Percentiles rank a stretch among this genome's conserved stretches.
Conservation (phyloP, 2,797 vertebrate species). For the Prionace glauca region DNA sequence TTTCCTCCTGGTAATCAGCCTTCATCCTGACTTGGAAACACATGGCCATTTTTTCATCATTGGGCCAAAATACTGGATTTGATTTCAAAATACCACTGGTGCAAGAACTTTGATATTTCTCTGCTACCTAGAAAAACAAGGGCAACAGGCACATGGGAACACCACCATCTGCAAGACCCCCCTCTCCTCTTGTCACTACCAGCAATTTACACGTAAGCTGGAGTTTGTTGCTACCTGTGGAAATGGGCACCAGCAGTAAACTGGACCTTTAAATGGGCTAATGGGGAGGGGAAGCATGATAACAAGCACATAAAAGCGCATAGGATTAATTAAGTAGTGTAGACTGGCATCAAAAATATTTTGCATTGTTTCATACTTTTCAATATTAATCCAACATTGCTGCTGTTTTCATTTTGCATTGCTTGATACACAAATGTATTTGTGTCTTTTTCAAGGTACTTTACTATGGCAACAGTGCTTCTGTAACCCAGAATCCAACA, state of each 20-base stretch:
- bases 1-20: no score
- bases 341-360: not conserved
- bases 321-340: not conserved
- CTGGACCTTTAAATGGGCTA: not conserved
- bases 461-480: not conserved
- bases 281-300: not conserved
- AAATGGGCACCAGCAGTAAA: not conserved
- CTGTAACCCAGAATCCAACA: not conserved
- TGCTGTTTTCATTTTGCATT: not conserved
- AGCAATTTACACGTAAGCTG: not conserved
- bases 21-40: no score
- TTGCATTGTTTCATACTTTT: not conserved
- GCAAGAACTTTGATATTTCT: no score
- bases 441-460: not conserved
- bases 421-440: not conserved
- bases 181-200: no score
- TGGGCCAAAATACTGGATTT: no score
- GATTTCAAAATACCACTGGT: no score
- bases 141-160: no score
- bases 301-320: not conserved
- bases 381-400: not conserved
- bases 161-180: no score
- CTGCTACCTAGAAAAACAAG: no score
- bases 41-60: no score
- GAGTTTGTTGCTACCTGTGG: not conserved